Evolutionary conservation across 2,888 invertebrate species (phyloP).

Genomic region (Tipula helvola): DNA sequence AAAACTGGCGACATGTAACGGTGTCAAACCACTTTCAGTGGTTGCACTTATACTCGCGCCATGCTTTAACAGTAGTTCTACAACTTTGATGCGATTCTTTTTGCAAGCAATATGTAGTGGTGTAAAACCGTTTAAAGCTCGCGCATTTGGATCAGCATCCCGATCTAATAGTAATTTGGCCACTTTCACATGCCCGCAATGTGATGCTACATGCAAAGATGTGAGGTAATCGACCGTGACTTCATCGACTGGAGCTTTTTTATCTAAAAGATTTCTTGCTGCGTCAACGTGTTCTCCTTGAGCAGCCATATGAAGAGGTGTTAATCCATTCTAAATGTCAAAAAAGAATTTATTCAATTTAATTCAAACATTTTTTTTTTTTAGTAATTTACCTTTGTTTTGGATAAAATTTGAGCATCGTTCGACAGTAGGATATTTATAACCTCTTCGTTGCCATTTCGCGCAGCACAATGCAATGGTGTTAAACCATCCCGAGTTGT

Average conservation of each 20-base stretch:
- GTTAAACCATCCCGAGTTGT: conserved; percentile 92
- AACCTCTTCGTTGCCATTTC: conserved; percentile 92
- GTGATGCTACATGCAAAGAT: conserved; percentile 91
- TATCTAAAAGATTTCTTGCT: conserved; percentile 78
- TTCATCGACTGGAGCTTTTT: conserved; percentile 97
- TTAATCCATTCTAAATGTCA: conserved; percentile 61
- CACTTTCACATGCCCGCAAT: conserved; percentile 86
- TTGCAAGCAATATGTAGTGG: conserved; percentile 98
- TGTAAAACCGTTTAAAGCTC: conserved; percentile 95
- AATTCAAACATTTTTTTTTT: not conserved
- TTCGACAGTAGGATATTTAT: conserved; percentile 79
- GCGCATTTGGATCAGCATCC: conserved; percentile 93
- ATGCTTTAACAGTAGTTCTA: conserved; percentile 88
- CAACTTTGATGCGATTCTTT: conserved; percentile 93
- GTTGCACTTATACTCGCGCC: conserved; percentile 71
- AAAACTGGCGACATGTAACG: conserved; percentile 94
- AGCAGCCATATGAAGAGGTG: conserved; percentile 97
- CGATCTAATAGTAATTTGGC: conserved; percentile 84
- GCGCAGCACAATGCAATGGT: conserved; percentile 91
- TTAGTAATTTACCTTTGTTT: conserved; percentile 64
- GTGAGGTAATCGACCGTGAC: conserved; percentile 97
- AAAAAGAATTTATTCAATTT: not conserved
- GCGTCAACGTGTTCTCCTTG: conserved; percentile 98
- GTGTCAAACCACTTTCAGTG: conserved; percentile 78
- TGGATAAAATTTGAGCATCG: conserved; percentile 86